These are phyloP conservation scores for Dolomedes plantarius DNA, from an alignment of 2,888 invertebrate species.

Conservation along the genomic window DNA sequence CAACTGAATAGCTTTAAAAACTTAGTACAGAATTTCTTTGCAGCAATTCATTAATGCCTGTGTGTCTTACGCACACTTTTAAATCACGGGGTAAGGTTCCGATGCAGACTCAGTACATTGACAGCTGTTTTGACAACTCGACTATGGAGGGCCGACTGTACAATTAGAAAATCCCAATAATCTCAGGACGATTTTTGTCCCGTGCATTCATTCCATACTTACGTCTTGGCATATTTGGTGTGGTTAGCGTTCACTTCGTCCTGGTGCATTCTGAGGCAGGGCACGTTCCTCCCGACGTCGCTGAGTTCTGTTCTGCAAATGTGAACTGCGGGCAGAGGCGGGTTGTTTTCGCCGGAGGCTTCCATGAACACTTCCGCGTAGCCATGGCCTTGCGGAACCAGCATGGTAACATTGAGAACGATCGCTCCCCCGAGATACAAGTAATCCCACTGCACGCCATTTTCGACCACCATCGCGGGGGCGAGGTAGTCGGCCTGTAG, in stretches of 20 bases:
- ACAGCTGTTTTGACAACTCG: no score
- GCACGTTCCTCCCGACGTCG: constrained; percentile 72
- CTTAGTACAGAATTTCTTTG: no score
- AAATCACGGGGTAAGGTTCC: no score
- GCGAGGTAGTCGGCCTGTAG: constrained; percentile 42
- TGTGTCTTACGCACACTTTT: no score
- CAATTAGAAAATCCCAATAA: no score
- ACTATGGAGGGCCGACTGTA: no score
- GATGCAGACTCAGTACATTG: no score
- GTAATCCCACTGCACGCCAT: constrained; percentile 72
- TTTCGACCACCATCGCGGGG: constrained; percentile 66
- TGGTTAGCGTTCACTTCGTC: constrained; percentile 70
- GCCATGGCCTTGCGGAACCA: constrained; percentile 63
- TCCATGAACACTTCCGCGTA: constrained; percentile 72
- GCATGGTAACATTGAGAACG: constrained; percentile 72
- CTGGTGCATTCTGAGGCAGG: constrained; percentile 71
- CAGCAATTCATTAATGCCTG: no score
- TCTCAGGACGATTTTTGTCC: no score
- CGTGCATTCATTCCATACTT: no score
- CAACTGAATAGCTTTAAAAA: no score
- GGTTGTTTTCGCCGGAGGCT: constrained; percentile 69
- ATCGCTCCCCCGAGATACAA: constrained; percentile 72
- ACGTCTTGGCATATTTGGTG: constrained; percentile 70
- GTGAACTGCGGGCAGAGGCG: constrained; percentile 71
- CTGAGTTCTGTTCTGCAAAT: constrained; percentile 71